Evolutionary conservation across 2,797 vertebrate genomes (phyloP), one percentile per base, ranked within the genome.

Genomic region (Mormyrops boulengeri): DNA sequence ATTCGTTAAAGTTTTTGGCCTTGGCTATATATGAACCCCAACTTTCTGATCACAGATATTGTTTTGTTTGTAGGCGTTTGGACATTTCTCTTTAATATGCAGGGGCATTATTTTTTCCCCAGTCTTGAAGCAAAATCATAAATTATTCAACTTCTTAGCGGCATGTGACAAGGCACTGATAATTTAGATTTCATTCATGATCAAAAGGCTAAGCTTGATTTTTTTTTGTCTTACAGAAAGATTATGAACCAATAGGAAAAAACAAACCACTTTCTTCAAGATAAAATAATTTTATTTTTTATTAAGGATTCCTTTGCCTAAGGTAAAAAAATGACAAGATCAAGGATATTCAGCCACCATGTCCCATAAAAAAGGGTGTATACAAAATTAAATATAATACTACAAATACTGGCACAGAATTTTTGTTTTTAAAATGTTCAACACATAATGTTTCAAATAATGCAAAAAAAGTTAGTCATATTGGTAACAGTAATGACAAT

Each of bases 131-230:
- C 94, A 91, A 85, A 85, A 47, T 85, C 94, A 95, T 96, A 94
- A 96, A 96, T 96, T 94, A 97, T 96, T 96, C 94, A 96, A 87
- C n/a, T 88, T 88, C 55, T 91, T 90, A 93, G 92, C 92, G 88
- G 92, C 86, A 91, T 89, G 91, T 89, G 91, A 93, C 90, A 92
- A 94, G 94, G 93, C 91, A 91, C 90, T 92, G 93, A 93, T 92
- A 93, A 94, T 95, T 73, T 38, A 73, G 95, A 94, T 96, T 95
- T 94, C 92, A 95, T 95, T 95, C 90, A 1, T 92, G 94, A 95
- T 95, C 94, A 95, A 93, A 95, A 95, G 95, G 95, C 94, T 94
- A 95, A 95, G 91, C 93, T 94, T 93, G 93, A 93, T 95, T 95
- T 94, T 92, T 92, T 91, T 91, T 89, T 85, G 88, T 55, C 60